Conservation (phyloP, 2,113 vertebrate genomes). For the Catharus minimus region DNA sequence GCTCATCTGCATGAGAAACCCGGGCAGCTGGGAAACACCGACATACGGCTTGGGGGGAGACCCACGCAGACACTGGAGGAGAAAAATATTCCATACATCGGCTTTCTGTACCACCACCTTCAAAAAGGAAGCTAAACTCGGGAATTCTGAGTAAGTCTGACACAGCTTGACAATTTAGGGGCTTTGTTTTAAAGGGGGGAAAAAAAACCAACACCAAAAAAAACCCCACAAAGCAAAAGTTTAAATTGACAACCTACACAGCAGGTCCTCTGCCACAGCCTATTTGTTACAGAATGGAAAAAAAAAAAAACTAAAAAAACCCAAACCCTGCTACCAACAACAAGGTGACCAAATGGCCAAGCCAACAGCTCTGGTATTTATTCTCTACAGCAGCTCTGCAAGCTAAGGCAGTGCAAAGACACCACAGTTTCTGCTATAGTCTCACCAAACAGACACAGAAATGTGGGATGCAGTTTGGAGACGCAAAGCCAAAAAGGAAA, state of each 20-base stretch:
- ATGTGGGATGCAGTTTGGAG: neutral
- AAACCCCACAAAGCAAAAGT: neutral
- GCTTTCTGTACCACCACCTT: neutral
- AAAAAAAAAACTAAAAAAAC: neutral
- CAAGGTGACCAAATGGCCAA: constrained; percentile 31
- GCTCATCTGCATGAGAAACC: constrained; percentile 39
- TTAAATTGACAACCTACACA: neutral
- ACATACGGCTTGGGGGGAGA: neutral
- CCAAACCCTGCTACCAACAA: neutral
- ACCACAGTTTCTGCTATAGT: neutral
- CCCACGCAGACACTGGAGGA: neutral
- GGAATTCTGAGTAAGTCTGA: neutral
- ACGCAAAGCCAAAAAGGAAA: neutral
- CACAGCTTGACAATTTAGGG: neutral
- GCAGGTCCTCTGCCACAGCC: neutral
- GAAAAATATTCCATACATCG: neutral
- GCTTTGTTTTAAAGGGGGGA: neutral
- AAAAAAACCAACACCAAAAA: neutral
- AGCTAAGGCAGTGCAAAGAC: neutral
- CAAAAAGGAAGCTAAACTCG: neutral
- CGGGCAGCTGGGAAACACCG: neutral
- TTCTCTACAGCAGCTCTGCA: neutral
- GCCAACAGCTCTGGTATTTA: neutral
- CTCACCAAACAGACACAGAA: neutral
- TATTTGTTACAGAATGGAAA: neutral